These are phyloP conservation scores for Patagioenas fasciata DNA, from an alignment of 2,113 vertebrate species.

Conservation along the genomic window DNA sequence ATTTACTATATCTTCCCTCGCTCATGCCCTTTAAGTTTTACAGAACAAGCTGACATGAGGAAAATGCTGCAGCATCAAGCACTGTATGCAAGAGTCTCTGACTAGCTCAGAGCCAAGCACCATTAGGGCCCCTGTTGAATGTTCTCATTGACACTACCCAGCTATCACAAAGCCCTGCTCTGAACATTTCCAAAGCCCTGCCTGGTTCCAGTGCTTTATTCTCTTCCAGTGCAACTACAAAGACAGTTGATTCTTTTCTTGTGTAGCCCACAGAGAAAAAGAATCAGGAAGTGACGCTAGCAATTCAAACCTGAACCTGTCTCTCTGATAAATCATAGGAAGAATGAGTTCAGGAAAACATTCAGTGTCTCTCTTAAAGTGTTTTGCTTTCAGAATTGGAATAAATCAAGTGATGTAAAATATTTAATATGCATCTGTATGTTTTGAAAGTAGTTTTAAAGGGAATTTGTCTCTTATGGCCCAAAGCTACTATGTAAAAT, in stretches of 20 bases:
- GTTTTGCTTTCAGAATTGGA: not conserved
- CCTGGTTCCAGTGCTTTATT: not conserved
- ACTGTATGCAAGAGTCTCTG: not conserved
- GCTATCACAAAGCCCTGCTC: not conserved
- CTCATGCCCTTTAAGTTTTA: not conserved
- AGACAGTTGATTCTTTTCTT: not conserved
- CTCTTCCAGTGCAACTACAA: not conserved
- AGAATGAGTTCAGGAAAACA: not conserved
- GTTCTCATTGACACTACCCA: not conserved
- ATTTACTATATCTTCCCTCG: not conserved
- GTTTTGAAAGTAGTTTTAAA: not conserved
- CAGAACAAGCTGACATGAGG: not conserved
- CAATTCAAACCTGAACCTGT: not conserved
- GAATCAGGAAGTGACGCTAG: not conserved
- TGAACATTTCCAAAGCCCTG: not conserved
- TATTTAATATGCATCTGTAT: not conserved
- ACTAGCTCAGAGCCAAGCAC: not conserved
- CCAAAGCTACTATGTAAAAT: not conserved
- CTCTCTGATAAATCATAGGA: not conserved
- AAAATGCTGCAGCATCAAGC: not conserved
- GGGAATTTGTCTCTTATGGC: not conserved
- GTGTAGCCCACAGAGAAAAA: not conserved
- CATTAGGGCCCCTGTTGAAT: not conserved
- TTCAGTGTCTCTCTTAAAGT: not conserved
- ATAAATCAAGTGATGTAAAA: not conserved